Percentiles rank a stretch among this genome's conserved stretches.
phyloP scores from a whole-genome alignment of 2,113 vertebrate genomes.

The Accipiter cooperii region DNA sequence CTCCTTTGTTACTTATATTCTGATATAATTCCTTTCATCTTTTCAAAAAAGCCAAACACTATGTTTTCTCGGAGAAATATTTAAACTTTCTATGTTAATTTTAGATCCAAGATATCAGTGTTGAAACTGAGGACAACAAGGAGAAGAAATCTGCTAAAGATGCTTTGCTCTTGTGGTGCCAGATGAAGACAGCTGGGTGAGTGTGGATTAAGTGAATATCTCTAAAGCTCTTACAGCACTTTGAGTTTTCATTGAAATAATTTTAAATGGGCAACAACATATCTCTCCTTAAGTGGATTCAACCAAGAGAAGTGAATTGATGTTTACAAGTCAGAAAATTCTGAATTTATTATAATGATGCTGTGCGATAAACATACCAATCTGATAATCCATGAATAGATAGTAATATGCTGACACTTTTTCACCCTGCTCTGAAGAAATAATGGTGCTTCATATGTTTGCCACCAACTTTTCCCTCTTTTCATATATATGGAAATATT shows the following conservation, averaged over 20 bases:
- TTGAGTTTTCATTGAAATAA: background rate
- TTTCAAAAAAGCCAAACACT: background rate
- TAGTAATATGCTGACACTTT: background rate
- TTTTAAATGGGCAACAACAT: background rate
- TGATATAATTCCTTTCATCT: background rate
- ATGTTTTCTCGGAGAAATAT: background rate
- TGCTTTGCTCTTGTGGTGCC: constrained; percentile 94
- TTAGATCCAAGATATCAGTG: constrained; percentile 97
- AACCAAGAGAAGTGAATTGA: background rate
- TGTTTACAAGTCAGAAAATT: background rate
- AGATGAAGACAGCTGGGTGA: constrained; percentile 99
- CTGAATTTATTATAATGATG: background rate
- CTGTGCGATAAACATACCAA: background rate
- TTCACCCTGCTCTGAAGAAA: background rate
- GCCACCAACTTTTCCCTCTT: background rate
- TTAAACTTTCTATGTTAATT: background rate
- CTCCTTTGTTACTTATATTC: background rate
- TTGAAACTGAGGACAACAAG: constrained; percentile 96
- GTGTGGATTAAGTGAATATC: constrained; percentile 26
- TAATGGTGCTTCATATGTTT: background rate
- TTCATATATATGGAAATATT: background rate
- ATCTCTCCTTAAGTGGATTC: background rate
- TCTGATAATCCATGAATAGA: background rate
- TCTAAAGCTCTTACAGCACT: background rate
- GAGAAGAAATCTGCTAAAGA: constrained; percentile 97